Base-by-base conservation (phyloP, 2,797 vertebrate genomes). In the Channallabes apus region DNA sequence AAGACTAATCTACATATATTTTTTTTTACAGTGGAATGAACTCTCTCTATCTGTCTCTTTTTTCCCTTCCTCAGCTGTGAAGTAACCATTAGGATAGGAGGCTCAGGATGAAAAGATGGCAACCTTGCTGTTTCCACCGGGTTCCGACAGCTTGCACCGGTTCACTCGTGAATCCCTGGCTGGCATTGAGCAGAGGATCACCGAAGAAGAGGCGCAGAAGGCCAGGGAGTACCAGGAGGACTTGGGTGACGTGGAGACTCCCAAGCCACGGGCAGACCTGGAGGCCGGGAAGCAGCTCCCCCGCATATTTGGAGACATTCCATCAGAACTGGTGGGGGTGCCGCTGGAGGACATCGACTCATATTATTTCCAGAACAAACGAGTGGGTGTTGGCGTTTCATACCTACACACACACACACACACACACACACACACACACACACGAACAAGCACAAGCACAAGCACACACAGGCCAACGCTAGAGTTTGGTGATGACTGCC, bases 31-130 rank as follows among this genome's bases (percentile, higher is more conserved):
- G 7, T 68, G 0, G 27, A 65, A 72, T 54, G 41, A 35, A 7
- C 32, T 38, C 20, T 68, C 51, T 51, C 67, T 65, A 24, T 41
- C 35, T 46, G 20, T 18, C 24, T 67, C 58, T 59, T 58, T 35
- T 32, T 46, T 84, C 2, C 12, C 51, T 3, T 73, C 35, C 6
- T 56, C 91, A 97, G 96, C 94, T 94, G 93, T 96, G 82, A 85
- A 93, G 91, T 90, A 93, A 96, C 91, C 91, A 90, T 94, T 92
- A 95, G 96, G 93, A 96, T 94, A 96, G 95, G 93, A 94, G 94
- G 91, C 95, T 96, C 98, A 99, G 98, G 97, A 99, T 99, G 98
- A 99, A 96, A 99, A 99, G 96, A 99, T 99, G 98, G 97, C 97
- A 94, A 94, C 95, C 90, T 94, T 95, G 96, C 95, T 99, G 96